phyloP scores from a whole-genome alignment of 2,113 vertebrate species.

The Aphyosemion australe region DNA sequence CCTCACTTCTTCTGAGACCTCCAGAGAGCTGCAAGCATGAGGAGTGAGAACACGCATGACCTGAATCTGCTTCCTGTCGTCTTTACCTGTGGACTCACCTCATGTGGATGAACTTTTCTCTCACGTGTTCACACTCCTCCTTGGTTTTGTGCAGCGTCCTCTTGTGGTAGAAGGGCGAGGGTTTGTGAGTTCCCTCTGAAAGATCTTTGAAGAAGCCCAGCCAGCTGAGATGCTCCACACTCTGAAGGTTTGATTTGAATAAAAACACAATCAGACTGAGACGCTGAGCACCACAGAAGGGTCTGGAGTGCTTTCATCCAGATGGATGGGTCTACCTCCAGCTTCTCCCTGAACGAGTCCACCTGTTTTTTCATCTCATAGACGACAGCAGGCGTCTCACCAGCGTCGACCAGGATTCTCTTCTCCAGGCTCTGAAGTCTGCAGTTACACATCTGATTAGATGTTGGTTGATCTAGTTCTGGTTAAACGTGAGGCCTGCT shows the following conservation, averaged over 20 bases:
- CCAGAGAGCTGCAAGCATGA: constrained; percentile 69
- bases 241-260: constrained; percentile 49
- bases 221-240: constrained; percentile 83
- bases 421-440: constrained; percentile 82
- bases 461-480: background rate
- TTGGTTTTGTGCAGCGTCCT: constrained; percentile 74
- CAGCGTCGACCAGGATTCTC: constrained; percentile 71
- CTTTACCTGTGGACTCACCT: constrained; percentile 50
- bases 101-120: constrained; percentile 80
- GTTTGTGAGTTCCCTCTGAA: constrained; percentile 75
- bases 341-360: constrained; percentile 81
- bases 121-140: constrained; percentile 79
- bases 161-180: constrained; percentile 82
- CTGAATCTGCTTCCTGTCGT: too few relatives aligned
- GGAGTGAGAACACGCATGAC: too few relatives aligned
- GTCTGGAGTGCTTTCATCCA: too few relatives aligned
- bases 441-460: constrained; percentile 2
- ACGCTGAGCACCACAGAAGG: too few relatives aligned
- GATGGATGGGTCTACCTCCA: constrained; percentile 67
- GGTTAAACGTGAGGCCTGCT: background rate
- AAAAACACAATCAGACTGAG: too few relatives aligned
- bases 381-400: constrained; percentile 74
- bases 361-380: constrained; percentile 82
- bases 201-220: constrained; percentile 82
- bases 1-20: constrained; percentile 80